Evolutionary conservation across 2,113 vertebrate species (phyloP), one percentile per base, ranked within the genome.

Genomic region (Anser brachyrhynchus): DNA sequence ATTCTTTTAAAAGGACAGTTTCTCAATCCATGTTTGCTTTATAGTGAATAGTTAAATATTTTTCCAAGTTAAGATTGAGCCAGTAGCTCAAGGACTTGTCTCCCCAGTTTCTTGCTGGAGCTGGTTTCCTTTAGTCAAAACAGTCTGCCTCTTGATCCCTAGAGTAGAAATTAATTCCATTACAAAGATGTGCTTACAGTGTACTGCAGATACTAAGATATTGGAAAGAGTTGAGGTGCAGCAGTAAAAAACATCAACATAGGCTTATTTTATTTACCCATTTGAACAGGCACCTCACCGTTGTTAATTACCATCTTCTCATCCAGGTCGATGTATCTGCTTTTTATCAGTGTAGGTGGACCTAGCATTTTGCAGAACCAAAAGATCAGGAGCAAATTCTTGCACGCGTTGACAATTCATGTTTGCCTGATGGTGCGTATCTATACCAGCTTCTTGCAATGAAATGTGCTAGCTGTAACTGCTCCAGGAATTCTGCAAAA

Each of bases 351-450:
- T n/a, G 65, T 81, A 55, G 87, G 51, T 81, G 58, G 73, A 87
- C 44, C 35, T 73, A 77, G 35, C 14, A 13, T 87, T 74, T 64
- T 77, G n/a, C n/a, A 64, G 55, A 57, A 44, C 77, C 59, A 58
- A 41, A 84, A 62, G 37, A 89, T 91, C 11, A 89, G 73, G 41
- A 81, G 23, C 69, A 71, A 86, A 91, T 87, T 81, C 37, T 87
- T 71, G 18, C 6, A 0, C 67, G 31, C 21, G 91, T 94, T 77
- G 61, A 31, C 58, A 71, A 11, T 66, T 87, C 12, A 1, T 55
- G 8, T 87, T 82, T 75, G 85, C 85, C 89, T 69, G 86, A 79
- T 90, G 64, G 35, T 78, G n/a, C 77, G 11, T 80, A 35, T 95
- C 72, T 89, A 4, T 49, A 55, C 18, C 16, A n/a, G 16, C 31